Conservation (phyloP, 2,797 vertebrate species). For the Eptatretus atami region DNA sequence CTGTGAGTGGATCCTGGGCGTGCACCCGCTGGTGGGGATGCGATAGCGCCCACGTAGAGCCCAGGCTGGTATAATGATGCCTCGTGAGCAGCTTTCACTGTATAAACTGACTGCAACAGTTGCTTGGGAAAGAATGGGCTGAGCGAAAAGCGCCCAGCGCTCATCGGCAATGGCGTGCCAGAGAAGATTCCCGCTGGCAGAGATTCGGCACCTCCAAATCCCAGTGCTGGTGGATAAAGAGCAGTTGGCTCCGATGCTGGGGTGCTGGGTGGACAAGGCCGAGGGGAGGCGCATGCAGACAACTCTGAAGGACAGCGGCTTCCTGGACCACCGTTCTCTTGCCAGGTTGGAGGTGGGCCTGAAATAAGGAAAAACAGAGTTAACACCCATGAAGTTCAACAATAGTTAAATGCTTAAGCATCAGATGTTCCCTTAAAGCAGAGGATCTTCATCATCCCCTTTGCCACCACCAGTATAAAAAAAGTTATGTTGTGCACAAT, state of each 20-base stretch:
- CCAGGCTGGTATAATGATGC: slow-evolving; percentile 17
- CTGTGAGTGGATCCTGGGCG: not conserved
- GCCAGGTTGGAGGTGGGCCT: not conserved
- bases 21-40: not conserved
- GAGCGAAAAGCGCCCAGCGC: slow-evolving; percentile 73
- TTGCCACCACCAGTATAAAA: too few species aligned
- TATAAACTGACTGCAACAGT: slow-evolving; percentile 94
- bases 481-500: too few species aligned
- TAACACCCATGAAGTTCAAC: not conserved
- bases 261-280: slow-evolving; percentile 1
- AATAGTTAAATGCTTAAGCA: not conserved
- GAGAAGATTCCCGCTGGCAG: slow-evolving; percentile 15
- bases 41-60: slow-evolving; percentile 2
- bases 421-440: too few species aligned
- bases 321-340: slow-evolving; percentile 2
- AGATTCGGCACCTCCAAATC: not conserved
- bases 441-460: too few species aligned
- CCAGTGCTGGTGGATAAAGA: not conserved
- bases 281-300: slow-evolving; percentile 2
- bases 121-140: slow-evolving; percentile 84
- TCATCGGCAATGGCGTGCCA: slow-evolving; percentile 41
- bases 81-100: slow-evolving; percentile 70
- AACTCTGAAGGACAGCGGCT: slow-evolving; percentile 2
- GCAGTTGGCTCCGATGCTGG: not conserved
- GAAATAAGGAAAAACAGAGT: not conserved